Base-by-base conservation (phyloP, 2,113 vertebrate genomes). In the Gallinago jamesoni region DNA sequence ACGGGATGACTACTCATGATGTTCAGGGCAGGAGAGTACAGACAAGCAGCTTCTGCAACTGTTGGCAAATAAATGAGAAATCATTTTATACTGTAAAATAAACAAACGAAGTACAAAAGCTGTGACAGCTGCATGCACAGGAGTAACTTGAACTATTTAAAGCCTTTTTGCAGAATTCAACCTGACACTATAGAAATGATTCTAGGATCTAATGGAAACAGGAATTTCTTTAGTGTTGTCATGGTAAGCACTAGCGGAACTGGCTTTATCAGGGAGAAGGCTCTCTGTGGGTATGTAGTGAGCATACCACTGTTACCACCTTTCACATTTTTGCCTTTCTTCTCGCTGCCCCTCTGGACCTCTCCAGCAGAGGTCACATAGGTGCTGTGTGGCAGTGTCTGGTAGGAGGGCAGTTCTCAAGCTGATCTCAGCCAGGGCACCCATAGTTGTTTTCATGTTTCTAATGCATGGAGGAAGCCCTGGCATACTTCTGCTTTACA, bases 291-390 rank as follows among this genome's bases (percentile, higher is more conserved):
- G 20, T 24, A 27, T 11, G 22, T 4, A 43, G 72, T 5, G 55
- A 50, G 6, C 0, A 2, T 21, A 23, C 16, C 22, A 4, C 37
- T 13, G 13, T 60, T 33, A 27, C 8, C 52, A 39, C 35, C 69
- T 56, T 50, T 33, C 53, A 37, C 37, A 24, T 24, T 57, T 66
- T 30, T 57, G 31, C 27, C 15, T 79, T 48, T 68, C 28, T 35
- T 45, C 48, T 35, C 1, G 2, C 37, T 1, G 15, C 22, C 55
- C 14, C 47, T 81, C 62, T 75, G 89, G 91, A 94, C 80, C 95
- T 94, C 95, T 92, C 89, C 89, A 91, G 66, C 91, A 89, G 70
- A 64, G 90, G 76, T 66, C 79, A 45, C 63, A 17, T 7, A 73
- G 79, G 86, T 89, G 37, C 43, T 66, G 20, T 80, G 74, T 74